These are phyloP conservation scores for Hypanus sabinus DNA, from an alignment of 2,113 vertebrate genomes.

Conservation along the genomic window DNA sequence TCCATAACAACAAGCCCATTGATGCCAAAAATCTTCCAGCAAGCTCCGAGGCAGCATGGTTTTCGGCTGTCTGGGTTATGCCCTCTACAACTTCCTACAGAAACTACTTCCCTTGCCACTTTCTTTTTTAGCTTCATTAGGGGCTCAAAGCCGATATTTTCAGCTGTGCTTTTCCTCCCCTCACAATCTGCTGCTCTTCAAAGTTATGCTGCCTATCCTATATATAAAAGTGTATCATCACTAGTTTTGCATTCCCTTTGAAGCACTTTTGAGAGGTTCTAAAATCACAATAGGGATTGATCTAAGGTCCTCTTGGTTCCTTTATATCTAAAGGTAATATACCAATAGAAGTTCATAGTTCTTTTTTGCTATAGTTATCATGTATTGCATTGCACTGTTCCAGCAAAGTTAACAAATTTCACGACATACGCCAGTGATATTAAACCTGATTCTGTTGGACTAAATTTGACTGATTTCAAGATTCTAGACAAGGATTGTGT, in stretches of 20 bases:
- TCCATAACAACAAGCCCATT: neutral
- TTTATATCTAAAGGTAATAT: neutral
- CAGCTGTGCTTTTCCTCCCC: neutral
- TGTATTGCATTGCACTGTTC: no score
- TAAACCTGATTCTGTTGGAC: neutral
- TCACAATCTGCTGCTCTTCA: neutral
- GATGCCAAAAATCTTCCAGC: neutral
- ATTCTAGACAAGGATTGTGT: neutral
- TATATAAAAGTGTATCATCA: neutral
- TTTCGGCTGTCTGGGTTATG: neutral
- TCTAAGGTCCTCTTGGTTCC: neutral
- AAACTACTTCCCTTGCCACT: neutral
- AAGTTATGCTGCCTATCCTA: neutral
- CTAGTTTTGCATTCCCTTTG: neutral
- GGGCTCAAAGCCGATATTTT: neutral
- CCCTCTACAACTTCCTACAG: neutral
- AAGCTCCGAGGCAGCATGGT: neutral
- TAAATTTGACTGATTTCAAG: neutral
- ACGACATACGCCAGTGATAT: no score
- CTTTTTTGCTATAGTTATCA: no score
- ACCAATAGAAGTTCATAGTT: no score
- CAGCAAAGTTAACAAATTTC: no score
- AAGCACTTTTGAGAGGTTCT: neutral
- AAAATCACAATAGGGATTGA: neutral
- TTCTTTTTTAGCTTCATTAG: neutral